phyloP scores from a whole-genome alignment of 2,888 invertebrate species.

The Rugalucina vietnamica region DNA sequence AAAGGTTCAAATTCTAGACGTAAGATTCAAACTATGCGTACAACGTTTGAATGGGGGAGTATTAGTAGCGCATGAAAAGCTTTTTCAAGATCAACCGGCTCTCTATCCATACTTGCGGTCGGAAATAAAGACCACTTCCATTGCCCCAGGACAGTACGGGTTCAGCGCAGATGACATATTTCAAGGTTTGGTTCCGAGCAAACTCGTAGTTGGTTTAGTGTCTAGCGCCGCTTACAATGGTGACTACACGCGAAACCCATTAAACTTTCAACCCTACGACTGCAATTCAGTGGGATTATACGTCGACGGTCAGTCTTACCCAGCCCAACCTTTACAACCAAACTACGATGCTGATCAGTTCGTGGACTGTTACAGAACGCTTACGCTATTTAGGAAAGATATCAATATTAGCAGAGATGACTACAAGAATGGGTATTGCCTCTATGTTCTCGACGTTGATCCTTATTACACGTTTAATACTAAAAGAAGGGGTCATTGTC shows the following conservation, averaged over 20 bases:
- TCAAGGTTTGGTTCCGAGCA: slow-evolving; percentile 38
- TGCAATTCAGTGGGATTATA: slow-evolving; percentile 44
- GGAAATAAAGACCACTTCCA: slow-evolving; percentile 43
- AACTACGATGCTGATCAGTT: slow-evolving; percentile 11
- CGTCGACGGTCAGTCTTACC: slow-evolving; percentile 30
- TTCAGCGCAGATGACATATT: slow-evolving; percentile 35
- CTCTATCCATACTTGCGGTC: slow-evolving; percentile 48
- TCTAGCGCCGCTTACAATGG: slow-evolving; percentile 18
- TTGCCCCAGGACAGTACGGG: slow-evolving; percentile 44
- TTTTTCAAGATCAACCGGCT: slow-evolving; percentile 31
- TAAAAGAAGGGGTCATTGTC: slow-evolving; percentile 40
- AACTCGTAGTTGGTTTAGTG: slow-evolving; percentile 28
- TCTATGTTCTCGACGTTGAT: slow-evolving; percentile 26
- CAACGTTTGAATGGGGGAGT: slow-evolving; percentile 35
- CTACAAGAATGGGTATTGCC: slow-evolving; percentile 24
- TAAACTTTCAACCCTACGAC: slow-evolving; percentile 41
- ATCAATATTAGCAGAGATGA: slow-evolving; percentile 19
- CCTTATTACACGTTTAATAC: slow-evolving; percentile 26
- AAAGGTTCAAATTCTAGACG: slow-evolving; percentile 47
- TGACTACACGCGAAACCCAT: slow-evolving; percentile 33
- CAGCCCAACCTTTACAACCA: slow-evolving; percentile 37
- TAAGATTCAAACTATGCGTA: slow-evolving; percentile 48
- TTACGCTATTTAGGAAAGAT: slow-evolving; percentile 2
- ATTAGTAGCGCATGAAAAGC: slow-evolving; percentile 41
- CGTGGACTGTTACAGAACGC: slow-evolving; percentile 38